phyloP scores from a whole-genome alignment of 2,113 vertebrate species.

The Proterorhinus semilunaris region DNA sequence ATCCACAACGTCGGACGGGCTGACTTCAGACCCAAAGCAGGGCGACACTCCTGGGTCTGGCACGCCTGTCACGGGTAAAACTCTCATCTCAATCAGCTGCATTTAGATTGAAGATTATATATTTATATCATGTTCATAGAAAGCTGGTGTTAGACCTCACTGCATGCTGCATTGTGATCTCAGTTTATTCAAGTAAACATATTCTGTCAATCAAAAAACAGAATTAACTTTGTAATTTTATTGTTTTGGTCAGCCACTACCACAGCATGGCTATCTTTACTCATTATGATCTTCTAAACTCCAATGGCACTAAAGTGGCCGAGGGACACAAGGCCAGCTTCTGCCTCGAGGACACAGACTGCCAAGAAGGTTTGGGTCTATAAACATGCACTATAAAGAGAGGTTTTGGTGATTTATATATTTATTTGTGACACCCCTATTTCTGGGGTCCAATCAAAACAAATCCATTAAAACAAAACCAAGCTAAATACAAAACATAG shows the following conservation, averaged over 20 bases:
- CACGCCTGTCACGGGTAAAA: conserved; percentile 93
- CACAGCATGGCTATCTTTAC: conserved; percentile 99
- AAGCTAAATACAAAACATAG: too few relatives aligned
- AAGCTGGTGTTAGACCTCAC: too few relatives aligned
- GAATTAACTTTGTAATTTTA: neutral
- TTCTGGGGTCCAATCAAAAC: too few relatives aligned
- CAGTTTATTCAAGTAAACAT: too few relatives aligned
- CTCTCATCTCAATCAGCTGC: too few relatives aligned
- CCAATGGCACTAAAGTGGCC: conserved; percentile 91
- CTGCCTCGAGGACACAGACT: conserved; percentile 95
- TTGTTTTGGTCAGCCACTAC: conserved; percentile 83
- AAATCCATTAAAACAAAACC: too few relatives aligned
- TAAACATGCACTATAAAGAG: neutral
- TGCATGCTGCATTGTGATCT: neutral
- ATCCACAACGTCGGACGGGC: conserved; percentile 95
- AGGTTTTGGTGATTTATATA: neutral
- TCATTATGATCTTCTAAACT: conserved; percentile 90
- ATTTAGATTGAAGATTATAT: neutral
- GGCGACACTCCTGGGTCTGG: conserved; percentile 98
- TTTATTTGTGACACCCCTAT: too few relatives aligned
- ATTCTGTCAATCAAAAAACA: too few relatives aligned
- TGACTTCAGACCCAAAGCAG: conserved; percentile 94
- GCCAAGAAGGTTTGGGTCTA: conserved; percentile 84
- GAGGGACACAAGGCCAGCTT: conserved; percentile 99
- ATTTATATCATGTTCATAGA: too few relatives aligned